phyloP scores from a whole-genome alignment of 2,797 vertebrate species.

The Coregonus ussuriensis region DNA sequence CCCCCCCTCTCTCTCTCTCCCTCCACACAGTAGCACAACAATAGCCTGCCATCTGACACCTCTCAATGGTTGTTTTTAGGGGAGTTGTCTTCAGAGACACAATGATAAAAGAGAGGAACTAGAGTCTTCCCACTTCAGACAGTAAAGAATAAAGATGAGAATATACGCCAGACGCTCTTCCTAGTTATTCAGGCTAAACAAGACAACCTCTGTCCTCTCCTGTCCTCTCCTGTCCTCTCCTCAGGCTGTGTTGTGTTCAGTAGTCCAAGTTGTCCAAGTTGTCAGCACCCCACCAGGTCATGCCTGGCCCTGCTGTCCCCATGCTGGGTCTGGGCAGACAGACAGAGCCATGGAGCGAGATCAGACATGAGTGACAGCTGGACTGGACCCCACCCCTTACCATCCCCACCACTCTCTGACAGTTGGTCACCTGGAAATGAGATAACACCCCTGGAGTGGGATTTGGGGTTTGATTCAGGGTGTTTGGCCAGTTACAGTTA shows the following conservation, averaged over 20 bases:
- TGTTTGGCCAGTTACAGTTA: not conserved
- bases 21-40: too few relatives aligned
- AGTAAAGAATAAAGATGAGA: too few relatives aligned
- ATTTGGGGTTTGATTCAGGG: not conserved
- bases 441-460: not conserved
- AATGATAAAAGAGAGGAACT: too few relatives aligned
- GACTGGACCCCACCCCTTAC: conserved; percentile 4
- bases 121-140: too few relatives aligned
- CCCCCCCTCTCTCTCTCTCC: too few relatives aligned
- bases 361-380: conserved; percentile 26
- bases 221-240: too few relatives aligned
- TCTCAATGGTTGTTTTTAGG: too few relatives aligned
- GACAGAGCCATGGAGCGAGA: not conserved
- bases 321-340: not conserved
- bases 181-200: too few relatives aligned
- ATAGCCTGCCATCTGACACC: too few relatives aligned
- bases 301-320: not conserved
- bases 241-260: not conserved
- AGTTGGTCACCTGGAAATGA: not conserved
- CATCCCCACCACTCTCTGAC: not conserved
- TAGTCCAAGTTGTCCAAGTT: not conserved
- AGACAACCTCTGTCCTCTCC: too few relatives aligned
- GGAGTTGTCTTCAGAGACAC: too few relatives aligned
- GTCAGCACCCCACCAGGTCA: not conserved
- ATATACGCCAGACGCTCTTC: too few relatives aligned